Evolutionary conservation across 2,888 invertebrate species (phyloP).

Genomic region (Hirtodrosophila duncani): DNA sequence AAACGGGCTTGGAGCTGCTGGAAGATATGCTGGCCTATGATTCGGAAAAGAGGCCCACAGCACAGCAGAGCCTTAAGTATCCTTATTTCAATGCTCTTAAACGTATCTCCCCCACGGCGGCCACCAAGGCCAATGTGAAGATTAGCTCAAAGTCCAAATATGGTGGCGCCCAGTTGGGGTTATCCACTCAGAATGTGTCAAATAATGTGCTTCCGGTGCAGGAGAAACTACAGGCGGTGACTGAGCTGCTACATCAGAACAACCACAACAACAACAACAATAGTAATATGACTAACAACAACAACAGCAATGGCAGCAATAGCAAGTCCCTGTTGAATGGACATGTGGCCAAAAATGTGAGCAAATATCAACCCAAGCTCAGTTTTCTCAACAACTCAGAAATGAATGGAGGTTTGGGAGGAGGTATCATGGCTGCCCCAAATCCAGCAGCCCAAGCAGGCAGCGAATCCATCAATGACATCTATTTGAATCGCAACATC

Average conservation of each 20-base stretch:
- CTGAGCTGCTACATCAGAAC: constrained; percentile 64
- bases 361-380: constrained; percentile 63
- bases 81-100: constrained; percentile 78
- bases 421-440: constrained; percentile 6
- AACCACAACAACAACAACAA: constrained; percentile 50
- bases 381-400: constrained; percentile 72
- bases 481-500: constrained; percentile 75
- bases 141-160: constrained; percentile 66
- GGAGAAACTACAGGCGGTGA: constrained; percentile 71
- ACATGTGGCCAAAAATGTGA: constrained; percentile 40
- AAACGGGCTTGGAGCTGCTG: constrained; percentile 89
- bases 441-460: no score
- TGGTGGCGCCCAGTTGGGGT: constrained; percentile 26
- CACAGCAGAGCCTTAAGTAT: constrained; percentile 90
- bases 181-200: constrained; percentile 58
- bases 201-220: constrained; percentile 75
- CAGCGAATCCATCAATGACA: constrained; percentile 75
- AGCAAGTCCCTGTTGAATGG: constrained; percentile 30
- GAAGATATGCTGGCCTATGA: constrained; percentile 94
- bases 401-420: constrained; percentile 25
- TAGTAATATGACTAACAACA: constrained; percentile 39
- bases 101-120: constrained; percentile 74
- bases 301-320: constrained; percentile 27
- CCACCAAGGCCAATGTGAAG: constrained; percentile 68
- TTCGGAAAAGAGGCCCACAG: constrained; percentile 93